These are phyloP conservation scores for Pomacea canaliculata DNA, from an alignment of 2,888 invertebrate genomes.

Conservation along the genomic window DNA sequence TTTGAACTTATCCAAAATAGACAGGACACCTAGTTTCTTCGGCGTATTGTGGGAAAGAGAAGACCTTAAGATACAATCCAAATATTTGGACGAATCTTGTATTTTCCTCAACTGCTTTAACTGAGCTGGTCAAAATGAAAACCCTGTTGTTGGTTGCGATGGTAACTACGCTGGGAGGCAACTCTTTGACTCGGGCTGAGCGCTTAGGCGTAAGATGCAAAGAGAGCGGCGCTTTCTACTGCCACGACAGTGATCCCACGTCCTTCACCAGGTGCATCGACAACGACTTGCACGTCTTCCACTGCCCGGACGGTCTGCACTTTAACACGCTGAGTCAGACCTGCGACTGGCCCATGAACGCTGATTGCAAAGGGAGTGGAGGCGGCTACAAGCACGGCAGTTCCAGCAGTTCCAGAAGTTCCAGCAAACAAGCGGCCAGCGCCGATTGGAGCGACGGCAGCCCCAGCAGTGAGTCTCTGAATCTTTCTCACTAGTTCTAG, in stretches of 20 bases:
- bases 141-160: neutral
- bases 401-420: neutral
- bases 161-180: neutral
- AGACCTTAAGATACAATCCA: too few species aligned
- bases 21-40: too few species aligned
- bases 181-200: neutral
- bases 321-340: constrained; percentile 41
- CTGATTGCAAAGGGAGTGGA: constrained; percentile 34
- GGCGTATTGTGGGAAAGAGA: too few species aligned
- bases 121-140: too few species aligned
- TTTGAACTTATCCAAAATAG: too few species aligned
- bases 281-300: constrained; percentile 35
- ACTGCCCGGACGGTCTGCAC: constrained; percentile 39
- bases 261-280: constrained; percentile 41
- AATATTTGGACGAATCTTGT: too few species aligned
- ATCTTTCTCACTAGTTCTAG: too few species aligned
- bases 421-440: neutral
- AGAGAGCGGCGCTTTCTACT: constrained; percentile 37
- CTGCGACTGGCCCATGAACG: constrained; percentile 48
- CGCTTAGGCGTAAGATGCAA: constrained; percentile 12
- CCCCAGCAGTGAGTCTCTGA: too few species aligned
- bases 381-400: neutral
- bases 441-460: neutral
- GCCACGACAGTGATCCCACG: constrained; percentile 35
- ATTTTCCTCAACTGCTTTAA: too few species aligned